phyloP scores from a whole-genome alignment of 1,140 invertebrate species.

The Ooceraea biroi region DNA sequence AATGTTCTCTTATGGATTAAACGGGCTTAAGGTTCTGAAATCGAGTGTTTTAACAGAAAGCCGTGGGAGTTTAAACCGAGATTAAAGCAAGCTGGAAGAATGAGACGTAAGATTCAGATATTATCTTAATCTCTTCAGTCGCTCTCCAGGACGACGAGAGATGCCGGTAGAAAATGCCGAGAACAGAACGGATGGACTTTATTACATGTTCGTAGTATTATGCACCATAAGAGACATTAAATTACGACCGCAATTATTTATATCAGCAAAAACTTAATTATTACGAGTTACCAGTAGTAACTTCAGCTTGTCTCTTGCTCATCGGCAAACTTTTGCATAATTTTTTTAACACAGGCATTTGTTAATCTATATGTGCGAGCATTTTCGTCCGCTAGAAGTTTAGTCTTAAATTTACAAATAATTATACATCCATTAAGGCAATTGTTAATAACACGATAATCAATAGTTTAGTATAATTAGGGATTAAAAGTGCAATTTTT shows the following conservation, averaged over 20 bases:
- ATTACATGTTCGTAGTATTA: conserved; percentile 12
- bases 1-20: conserved; percentile 59
- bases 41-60: conserved; percentile 61
- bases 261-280: neutral
- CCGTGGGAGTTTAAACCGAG: conserved; percentile 57
- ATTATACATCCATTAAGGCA: neutral
- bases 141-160: conserved; percentile 11
- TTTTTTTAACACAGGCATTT: neutral
- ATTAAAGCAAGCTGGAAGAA: conserved; percentile 57
- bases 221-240: neutral
- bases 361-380: neutral
- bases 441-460: neutral
- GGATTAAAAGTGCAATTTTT: neutral
- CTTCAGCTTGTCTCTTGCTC: neutral
- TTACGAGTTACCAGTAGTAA: neutral
- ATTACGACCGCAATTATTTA: conserved; percentile 35
- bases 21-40: conserved; percentile 47
- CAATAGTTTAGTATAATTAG: neutral
- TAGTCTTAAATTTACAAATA: conserved; percentile 4
- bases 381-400: neutral
- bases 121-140: conserved; percentile 60
- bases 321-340: neutral
- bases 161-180: neutral
- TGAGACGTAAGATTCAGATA: conserved; percentile 62
- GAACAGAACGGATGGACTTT: conserved; percentile 14